These are phyloP conservation scores for Dasysyrphus albostriatus DNA, from an alignment of 2,888 invertebrate genomes.

Conservation along the genomic window DNA sequence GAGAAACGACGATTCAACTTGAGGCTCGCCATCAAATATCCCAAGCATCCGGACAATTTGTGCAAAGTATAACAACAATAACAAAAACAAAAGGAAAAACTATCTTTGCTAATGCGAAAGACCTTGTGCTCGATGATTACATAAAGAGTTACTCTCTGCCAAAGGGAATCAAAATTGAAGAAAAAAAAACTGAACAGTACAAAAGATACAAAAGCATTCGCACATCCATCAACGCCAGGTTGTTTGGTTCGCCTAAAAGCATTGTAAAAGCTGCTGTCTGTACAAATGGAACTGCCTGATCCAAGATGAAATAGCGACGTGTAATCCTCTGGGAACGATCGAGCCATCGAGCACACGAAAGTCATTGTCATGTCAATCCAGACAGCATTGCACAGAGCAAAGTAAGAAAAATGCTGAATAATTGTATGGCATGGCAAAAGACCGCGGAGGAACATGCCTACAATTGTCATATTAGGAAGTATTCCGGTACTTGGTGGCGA, in stretches of 20 bases:
- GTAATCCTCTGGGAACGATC: constrained; percentile 67
- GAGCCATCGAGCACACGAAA: constrained; percentile 60
- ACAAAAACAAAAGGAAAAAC: constrained; percentile 13
- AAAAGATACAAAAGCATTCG: constrained; percentile 53
- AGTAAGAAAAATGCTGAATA: constrained; percentile 60
- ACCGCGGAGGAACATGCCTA: constrained; percentile 66
- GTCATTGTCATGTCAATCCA: constrained; percentile 72
- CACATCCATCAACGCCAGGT: constrained; percentile 65
- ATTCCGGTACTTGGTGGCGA: constrained; percentile 26
- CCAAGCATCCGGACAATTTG: constrained; percentile 63
- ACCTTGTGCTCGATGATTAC: constrained; percentile 67
- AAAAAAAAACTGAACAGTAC: not conserved
- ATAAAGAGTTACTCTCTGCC: constrained; percentile 64
- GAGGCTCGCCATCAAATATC: constrained; percentile 32
- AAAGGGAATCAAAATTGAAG: constrained; percentile 49
- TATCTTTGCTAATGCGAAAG: constrained; percentile 60
- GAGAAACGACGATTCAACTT: constrained; percentile 11
- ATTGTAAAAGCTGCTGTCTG: constrained; percentile 32
- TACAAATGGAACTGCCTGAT: constrained; percentile 27
- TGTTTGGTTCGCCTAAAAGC: constrained; percentile 47
- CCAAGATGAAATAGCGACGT: constrained; percentile 19
- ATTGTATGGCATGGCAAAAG: constrained; percentile 67
- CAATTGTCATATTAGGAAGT: constrained; percentile 75
- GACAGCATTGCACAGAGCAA: constrained; percentile 27
- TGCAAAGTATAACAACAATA: constrained; percentile 11